phyloP scores from a whole-genome alignment of 2,797 vertebrate genomes.

The Heterohyrax brucei region DNA sequence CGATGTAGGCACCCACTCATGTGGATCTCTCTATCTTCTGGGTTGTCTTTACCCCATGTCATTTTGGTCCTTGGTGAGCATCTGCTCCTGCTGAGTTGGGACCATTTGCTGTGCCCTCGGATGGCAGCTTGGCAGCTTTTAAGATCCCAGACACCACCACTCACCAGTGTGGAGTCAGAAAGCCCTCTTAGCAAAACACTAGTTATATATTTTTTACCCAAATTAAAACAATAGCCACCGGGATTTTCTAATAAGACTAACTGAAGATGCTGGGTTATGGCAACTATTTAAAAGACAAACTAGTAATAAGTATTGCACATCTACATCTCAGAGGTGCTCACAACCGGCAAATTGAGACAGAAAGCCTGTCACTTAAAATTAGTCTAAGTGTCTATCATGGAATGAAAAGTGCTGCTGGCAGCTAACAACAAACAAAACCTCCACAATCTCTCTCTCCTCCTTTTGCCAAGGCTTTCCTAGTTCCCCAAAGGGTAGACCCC shows the following conservation, averaged over 20 bases:
- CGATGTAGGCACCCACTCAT: no score
- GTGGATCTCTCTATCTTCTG: no score
- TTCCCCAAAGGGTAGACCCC: fast-evolving
- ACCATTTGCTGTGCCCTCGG: no score
- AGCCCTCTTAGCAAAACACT: no score
- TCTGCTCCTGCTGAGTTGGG: no score
- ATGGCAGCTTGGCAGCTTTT: no score
- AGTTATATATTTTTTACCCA: no score
- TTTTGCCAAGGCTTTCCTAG: fast-evolving
- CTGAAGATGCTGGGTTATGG: neutral
- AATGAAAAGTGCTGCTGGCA: neutral
- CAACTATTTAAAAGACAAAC: neutral
- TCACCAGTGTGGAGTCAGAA: no score
- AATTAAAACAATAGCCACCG: no score
- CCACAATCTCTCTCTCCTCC: neutral
- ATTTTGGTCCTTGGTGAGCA: no score
- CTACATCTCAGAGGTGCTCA: neutral
- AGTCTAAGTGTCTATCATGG: neutral
- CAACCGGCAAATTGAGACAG: neutral
- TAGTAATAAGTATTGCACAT: neutral
- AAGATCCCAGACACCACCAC: no score
- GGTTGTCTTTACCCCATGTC: no score
- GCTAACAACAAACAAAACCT: neutral
- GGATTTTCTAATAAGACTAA: neutral
- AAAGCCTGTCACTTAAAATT: neutral